A percentile compares a stretch with the other conserved stretches of the same genome.
Conservation (phyloP, 2,888 invertebrate genomes). For the Rambutsinella grinnellia region DNA sequence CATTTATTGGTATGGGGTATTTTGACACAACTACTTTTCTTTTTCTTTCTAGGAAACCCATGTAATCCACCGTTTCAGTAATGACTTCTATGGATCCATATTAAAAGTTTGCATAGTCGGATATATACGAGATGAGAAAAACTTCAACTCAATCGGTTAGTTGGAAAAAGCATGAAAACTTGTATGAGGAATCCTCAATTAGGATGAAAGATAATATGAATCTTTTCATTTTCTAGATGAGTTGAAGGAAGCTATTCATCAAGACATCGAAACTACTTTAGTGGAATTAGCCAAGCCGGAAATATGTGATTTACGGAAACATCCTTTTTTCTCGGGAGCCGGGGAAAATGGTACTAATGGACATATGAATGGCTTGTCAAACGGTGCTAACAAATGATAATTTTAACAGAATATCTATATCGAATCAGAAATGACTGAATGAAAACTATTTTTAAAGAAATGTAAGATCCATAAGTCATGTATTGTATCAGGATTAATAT, state of each 20-base stretch:
- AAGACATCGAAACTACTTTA: constrained; percentile 82
- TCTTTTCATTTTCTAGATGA: constrained; percentile 73
- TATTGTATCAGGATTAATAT: no score
- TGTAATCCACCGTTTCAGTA: constrained; percentile 83
- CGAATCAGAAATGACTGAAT: no score
- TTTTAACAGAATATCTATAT: no score
- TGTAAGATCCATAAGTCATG: no score
- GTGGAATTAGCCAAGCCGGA: constrained; percentile 74
- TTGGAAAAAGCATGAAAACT: constrained; percentile 27
- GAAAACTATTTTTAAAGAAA: no score
- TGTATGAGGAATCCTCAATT: not conserved
- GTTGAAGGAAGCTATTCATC: constrained; percentile 81
- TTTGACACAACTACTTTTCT: no score
- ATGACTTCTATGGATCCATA: constrained; percentile 88
- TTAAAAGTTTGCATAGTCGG: constrained; percentile 85
- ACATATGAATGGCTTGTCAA: no score
- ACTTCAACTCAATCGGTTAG: constrained; percentile 79
- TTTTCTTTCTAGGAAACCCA: constrained; percentile 85
- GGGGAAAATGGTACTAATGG: not conserved
- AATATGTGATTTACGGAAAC: constrained; percentile 57
- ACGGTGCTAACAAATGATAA: no score
- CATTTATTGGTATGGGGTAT: no score
- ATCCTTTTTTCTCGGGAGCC: constrained; percentile 29
- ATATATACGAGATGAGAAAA: constrained; percentile 86
- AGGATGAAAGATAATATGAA: not conserved